Evolutionary conservation across 2,888 invertebrate species (phyloP), one percentile per base, ranked within the genome.

Genomic region (Cataglyphis albicans): DNA sequence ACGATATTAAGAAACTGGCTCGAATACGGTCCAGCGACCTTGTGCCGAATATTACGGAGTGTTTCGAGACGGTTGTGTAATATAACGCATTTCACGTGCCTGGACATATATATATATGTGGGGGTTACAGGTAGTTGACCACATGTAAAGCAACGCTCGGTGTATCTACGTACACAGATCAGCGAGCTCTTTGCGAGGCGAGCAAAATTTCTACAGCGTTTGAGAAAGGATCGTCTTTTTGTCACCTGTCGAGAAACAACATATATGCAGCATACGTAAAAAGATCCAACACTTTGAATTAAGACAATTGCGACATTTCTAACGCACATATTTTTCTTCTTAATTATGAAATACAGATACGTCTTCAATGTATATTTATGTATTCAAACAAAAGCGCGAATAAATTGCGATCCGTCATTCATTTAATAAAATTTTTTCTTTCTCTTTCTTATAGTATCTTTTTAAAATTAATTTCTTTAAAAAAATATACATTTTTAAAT

Each of bases 11-110:
- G 88, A 91, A 90, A 85, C 61, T 67, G 41, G 70, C 25, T 75
- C 74, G 78, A 87, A 87, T 90, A 90, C 86, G 89, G 86, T 90
- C 88, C 90, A 90, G 84, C 89, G 90, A 92, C 93, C 93, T 93
- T 93, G 93, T 91, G 88, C 93, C 88, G 85, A 92, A 93, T 93
- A 90, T 89, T 87, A 87, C 74, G 41, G 59, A 75, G 75, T 35
- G 86, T 88, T 89, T 90, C 81, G 83, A 65, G n/a, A 7, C n/a
- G 35, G 75, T 90, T 90, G 75, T 78, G 84, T 82, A 87, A 89
- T 72, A 18, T 63, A 41, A 70, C 64, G 80, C 63, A 72, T 88
- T 88, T 86, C 84, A 80, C 52, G 72, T 82, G 68, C 64, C 41
- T 38, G 64, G 32, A 55, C 67, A 82, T 57, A 83, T 65, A 82